These are phyloP conservation scores for Piscicola geometra DNA, from an alignment of 2,888 invertebrate genomes.

Conservation along the genomic window DNA sequence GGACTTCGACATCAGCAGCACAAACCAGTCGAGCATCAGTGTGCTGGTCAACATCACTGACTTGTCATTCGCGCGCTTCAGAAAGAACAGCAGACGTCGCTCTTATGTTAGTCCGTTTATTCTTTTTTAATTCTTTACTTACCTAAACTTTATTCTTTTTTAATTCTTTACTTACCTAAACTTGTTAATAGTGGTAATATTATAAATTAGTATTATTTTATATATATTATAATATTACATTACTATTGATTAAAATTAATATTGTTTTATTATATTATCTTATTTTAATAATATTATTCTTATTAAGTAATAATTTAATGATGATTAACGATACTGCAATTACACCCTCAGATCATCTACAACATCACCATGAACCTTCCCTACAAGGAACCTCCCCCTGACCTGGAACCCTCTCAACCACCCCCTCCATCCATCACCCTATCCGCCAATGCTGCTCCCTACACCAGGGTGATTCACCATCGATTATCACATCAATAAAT, in stretches of 20 bases:
- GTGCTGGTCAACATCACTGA: too few species aligned
- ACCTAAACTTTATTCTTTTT: too few species aligned
- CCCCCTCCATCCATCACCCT: not conserved
- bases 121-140: too few species aligned
- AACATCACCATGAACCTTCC: conserved; percentile 7
- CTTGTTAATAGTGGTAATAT: too few species aligned
- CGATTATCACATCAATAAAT: too few species aligned
- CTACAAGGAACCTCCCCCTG: not conserved
- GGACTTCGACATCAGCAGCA: too few species aligned
- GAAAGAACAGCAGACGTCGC: too few species aligned
- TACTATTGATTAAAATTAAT: not conserved
- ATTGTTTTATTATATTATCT: not conserved
- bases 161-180: too few species aligned
- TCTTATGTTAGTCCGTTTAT: too few species aligned
- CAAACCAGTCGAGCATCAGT: too few species aligned
- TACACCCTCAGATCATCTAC: not conserved
- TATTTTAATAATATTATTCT: not conserved
- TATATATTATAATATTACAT: not conserved
- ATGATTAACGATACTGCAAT: not conserved
- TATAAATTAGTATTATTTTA: too few species aligned
- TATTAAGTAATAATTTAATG: not conserved
- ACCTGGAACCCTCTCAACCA: not conserved
- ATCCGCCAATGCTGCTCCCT: not conserved
- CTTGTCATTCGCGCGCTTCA: too few species aligned
- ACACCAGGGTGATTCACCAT: not conserved